Evolutionary conservation across 2,113 vertebrate species (phyloP).

Genomic region (Eolophus roseicapilla): DNA sequence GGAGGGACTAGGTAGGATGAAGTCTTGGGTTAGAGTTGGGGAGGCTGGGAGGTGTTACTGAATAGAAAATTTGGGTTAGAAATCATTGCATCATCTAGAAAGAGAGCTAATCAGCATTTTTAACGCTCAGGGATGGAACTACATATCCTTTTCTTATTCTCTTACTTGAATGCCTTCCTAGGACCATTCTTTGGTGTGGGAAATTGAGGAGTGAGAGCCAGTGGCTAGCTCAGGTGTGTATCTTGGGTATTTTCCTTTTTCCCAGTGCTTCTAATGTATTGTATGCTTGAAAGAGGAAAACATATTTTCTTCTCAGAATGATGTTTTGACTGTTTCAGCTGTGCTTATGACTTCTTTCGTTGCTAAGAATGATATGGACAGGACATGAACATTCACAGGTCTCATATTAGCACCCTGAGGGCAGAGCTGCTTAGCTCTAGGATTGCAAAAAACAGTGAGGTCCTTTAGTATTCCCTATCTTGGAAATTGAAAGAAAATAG

Average conservation of each 20-base stretch:
- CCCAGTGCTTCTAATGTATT: background rate
- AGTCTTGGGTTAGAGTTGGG: background rate
- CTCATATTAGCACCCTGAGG: rapidly evolving
- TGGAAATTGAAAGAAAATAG: background rate
- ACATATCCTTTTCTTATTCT: background rate
- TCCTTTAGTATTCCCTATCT: background rate
- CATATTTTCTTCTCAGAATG: background rate
- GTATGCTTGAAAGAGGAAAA: background rate
- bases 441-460: background rate
- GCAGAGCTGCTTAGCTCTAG: background rate
- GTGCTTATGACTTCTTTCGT: background rate
- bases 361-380: background rate
- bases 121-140: background rate
- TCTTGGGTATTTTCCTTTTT: background rate
- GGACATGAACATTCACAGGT: background rate
- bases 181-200: background rate
- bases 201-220: background rate
- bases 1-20: background rate
- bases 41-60: background rate
- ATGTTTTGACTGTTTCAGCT: background rate
- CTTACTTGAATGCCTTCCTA: background rate
- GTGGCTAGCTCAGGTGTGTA: background rate
- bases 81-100: background rate
- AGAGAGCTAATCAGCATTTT: background rate
- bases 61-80: background rate